Evolutionary conservation across 2,888 invertebrate genomes (phyloP).

Genomic region (Tridacna gigas): DNA sequence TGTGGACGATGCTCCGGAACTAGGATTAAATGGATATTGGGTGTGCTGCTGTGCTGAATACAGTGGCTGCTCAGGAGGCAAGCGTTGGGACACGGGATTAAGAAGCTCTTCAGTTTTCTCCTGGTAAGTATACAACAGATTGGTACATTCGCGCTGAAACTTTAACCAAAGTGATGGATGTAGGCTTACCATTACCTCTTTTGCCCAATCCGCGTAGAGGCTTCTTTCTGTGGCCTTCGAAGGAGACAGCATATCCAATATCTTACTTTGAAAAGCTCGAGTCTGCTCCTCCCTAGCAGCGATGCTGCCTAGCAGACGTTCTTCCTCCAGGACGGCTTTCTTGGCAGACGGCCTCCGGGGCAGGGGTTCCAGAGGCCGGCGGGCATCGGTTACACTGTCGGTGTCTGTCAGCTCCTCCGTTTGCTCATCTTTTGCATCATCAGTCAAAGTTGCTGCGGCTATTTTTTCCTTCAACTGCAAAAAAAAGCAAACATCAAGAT

Average conservation of each 20-base stretch:
- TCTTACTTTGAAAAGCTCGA: slow-evolving; percentile 39
- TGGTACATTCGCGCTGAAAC: slow-evolving; percentile 42
- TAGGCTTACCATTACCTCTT: slow-evolving; percentile 41
- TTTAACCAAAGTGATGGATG: slow-evolving; percentile 45
- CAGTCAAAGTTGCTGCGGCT: slow-evolving; percentile 8
- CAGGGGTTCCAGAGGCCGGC: slow-evolving; percentile 38
- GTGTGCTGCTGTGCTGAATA: too few species aligned
- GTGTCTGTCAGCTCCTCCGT: slow-evolving; percentile 14
- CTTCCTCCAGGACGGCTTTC: slow-evolving; percentile 34
- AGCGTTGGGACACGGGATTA: too few species aligned
- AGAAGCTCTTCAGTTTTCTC: too few species aligned
- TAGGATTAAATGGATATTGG: too few species aligned
- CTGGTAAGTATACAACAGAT: slow-evolving; percentile 44
- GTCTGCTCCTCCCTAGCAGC: slow-evolving; percentile 44
- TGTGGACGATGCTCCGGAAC: too few species aligned
- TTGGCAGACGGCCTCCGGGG: slow-evolving; percentile 16
- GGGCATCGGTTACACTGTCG: slow-evolving; percentile 27
- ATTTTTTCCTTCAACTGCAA: slow-evolving; percentile 45
- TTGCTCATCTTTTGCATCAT: slow-evolving; percentile 8
- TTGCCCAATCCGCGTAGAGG: slow-evolving; percentile 40
- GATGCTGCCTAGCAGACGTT: slow-evolving; percentile 45
- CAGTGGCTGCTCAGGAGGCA: too few species aligned
- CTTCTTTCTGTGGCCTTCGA: slow-evolving; percentile 42
- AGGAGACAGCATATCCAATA: slow-evolving; percentile 47
- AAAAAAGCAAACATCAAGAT: background rate